phyloP scores from a whole-genome alignment of 2,888 invertebrate genomes.

The Drepana falcataria region DNA sequence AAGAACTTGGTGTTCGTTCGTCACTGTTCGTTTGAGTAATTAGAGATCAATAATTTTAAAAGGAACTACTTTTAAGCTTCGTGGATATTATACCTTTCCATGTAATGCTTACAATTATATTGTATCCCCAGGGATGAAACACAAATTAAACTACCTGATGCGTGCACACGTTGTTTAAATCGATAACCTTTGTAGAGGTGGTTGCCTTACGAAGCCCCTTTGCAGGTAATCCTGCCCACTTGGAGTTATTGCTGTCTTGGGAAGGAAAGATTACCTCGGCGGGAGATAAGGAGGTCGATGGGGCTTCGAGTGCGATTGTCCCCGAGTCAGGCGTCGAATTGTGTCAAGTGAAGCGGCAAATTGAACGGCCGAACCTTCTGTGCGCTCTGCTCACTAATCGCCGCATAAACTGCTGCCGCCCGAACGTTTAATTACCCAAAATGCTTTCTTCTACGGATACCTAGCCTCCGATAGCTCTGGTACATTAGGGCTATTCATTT shows the following conservation, averaged over 20 bases:
- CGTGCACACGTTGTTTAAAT: conserved; percentile 69
- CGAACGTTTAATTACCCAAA: conserved; percentile 70
- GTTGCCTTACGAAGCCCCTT: conserved; percentile 72
- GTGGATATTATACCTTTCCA: no score
- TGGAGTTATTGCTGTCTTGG: conserved; percentile 78
- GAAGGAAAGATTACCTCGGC: conserved; percentile 78
- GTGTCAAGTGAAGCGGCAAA: conserved; percentile 79
- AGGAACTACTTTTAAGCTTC: no score
- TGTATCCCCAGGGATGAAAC: no score
- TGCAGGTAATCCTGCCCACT: conserved; percentile 78
- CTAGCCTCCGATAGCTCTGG: conserved; percentile 13
- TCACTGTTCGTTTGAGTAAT: neutral
- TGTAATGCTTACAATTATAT: no score
- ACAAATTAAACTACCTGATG: conserved; percentile 49
- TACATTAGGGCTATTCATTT: conserved; percentile 13
- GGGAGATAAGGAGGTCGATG: conserved; percentile 78
- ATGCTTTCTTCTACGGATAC: conserved; percentile 49
- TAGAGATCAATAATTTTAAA: no score
- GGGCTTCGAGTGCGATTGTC: conserved; percentile 78
- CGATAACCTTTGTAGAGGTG: conserved; percentile 74
- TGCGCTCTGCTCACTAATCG: conserved; percentile 73
- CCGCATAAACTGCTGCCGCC: conserved; percentile 71
- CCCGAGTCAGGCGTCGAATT: conserved; percentile 79
- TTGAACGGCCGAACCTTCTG: conserved; percentile 77
- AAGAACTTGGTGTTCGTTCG: no score